Base-by-base conservation (phyloP, 2,888 invertebrate species). In the Parnassius mnemosyne region DNA sequence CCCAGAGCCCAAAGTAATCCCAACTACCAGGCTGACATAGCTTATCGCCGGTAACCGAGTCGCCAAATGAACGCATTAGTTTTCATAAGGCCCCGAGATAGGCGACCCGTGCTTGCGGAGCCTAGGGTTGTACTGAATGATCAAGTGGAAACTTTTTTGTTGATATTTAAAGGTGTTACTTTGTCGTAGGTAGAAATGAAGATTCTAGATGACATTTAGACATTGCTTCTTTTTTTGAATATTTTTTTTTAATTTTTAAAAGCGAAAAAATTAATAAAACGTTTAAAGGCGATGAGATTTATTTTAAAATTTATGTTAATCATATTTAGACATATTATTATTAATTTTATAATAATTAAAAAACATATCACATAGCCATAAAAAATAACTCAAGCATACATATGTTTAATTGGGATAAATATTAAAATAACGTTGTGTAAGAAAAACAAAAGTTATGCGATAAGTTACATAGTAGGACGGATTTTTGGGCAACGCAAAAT, bases 1-100 rank as follows among this genome's bases (percentile, higher is more conserved):
- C 67, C 71, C 72, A 73, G 73, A 78, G 84, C 83, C 84, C 80
- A 77, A 79, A 80, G 83, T 89, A 89, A 89, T 87, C 87, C 88
- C 81, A 77, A 81, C 80, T 81, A 86, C 86, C 83, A 84, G 86
- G 85, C 83, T 79, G 87, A 85, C 88, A 83, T 83, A 80, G 88
- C 89, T 89, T 89, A 89, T 89, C 87, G 85, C 78, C 73, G 72
- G 81, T 79, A 77, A 77, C 79, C 83, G 83, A 66, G 79, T 80
- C 81, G 84, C 85, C 87, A 88, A 89, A 89, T 89, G 87, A 89
- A 89, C 87, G 89, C 89, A 89, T 89, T 89, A 88, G 89, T 89
- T 89, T 89, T 88, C 89, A 89, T 89, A 89, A 89, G 88, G 85
- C 88, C 81, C 79, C 72, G 81, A 87, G 85, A 85, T 84, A 85